Percentiles rank a stretch among this genome's conserved stretches.
Conservation (phyloP, 2,888 invertebrate species). For the Ephialtes manifestator region DNA sequence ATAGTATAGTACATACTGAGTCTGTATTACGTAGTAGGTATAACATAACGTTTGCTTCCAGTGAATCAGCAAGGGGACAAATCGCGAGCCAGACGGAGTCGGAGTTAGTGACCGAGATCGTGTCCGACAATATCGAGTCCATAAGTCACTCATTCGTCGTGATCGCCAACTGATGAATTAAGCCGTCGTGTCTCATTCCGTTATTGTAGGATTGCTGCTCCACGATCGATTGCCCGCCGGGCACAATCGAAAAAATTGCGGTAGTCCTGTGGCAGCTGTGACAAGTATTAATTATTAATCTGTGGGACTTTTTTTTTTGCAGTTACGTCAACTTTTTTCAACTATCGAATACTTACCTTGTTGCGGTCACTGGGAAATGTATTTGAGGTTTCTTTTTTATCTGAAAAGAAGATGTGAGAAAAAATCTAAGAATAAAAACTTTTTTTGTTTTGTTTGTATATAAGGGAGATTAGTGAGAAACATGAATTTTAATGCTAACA, state of each 20-base stretch:
- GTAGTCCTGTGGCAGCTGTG: background rate
- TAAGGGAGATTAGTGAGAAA: too few relatives aligned
- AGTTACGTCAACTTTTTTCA: too few relatives aligned
- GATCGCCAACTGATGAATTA: background rate
- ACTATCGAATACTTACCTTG: too few relatives aligned
- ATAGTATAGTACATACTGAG: background rate
- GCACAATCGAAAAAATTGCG: background rate
- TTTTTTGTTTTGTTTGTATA: too few relatives aligned
- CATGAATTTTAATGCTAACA: too few relatives aligned
- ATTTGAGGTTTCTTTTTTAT: too few relatives aligned
- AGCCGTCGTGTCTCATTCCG: background rate
- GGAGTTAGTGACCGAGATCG: conserved; percentile 14
- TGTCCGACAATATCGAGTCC: background rate
- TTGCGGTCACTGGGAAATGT: too few relatives aligned
- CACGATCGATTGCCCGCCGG: background rate
- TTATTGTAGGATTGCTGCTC: background rate
- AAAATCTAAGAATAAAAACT: too few relatives aligned
- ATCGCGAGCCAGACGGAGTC: conserved; percentile 5
- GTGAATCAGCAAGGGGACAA: conserved; percentile 19
- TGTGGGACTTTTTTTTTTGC: too few relatives aligned
- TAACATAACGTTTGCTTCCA: background rate
- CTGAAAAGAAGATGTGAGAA: too few relatives aligned
- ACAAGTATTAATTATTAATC: too few relatives aligned
- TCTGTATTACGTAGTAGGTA: background rate
- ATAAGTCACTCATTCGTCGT: background rate